phyloP scores from a whole-genome alignment of 2,888 invertebrate genomes.

The Galerucella pusilla region DNA sequence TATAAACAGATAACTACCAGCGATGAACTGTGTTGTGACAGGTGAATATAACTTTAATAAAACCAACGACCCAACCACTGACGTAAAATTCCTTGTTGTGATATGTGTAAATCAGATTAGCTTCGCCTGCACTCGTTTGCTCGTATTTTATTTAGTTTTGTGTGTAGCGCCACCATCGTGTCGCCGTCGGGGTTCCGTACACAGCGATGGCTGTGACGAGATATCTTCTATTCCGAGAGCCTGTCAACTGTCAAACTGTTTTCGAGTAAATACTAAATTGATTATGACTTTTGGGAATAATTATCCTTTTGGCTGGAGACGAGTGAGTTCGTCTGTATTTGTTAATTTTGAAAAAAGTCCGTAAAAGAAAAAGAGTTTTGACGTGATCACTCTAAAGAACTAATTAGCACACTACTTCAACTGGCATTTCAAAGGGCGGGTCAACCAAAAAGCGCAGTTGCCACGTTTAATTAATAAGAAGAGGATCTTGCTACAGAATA shows the following conservation, averaged over 20 bases:
- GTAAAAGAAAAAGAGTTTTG: too few relatives aligned
- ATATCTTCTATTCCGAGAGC: slow-evolving; percentile 34
- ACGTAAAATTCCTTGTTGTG: slow-evolving; percentile 44
- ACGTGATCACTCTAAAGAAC: too few relatives aligned
- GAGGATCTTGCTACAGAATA: too few relatives aligned
- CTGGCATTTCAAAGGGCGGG: too few relatives aligned
- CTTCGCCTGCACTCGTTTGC: slow-evolving; percentile 40
- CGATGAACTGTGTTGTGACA: slow-evolving; percentile 42
- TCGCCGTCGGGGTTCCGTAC: slow-evolving; percentile 43
- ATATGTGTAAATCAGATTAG: slow-evolving; percentile 48
- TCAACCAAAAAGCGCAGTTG: too few relatives aligned
- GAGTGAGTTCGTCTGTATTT: neutral
- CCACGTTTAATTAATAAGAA: too few relatives aligned
- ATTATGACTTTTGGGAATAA: slow-evolving; percentile 5
- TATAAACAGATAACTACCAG: slow-evolving; percentile 35
- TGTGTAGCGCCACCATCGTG: slow-evolving; percentile 46
- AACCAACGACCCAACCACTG: slow-evolving; percentile 35
- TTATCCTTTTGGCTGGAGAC: neutral
- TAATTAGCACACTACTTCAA: too few relatives aligned
- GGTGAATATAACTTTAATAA: slow-evolving; percentile 44
- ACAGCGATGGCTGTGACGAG: slow-evolving; percentile 41
- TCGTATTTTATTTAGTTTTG: slow-evolving; percentile 43
- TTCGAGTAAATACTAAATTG: slow-evolving; percentile 18
- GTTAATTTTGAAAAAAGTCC: neutral
- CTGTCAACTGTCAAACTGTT: slow-evolving; percentile 46